These are phyloP conservation scores for Antechinus flavipes DNA, from an alignment of 2,113 vertebrate species.

Conservation along the genomic window DNA sequence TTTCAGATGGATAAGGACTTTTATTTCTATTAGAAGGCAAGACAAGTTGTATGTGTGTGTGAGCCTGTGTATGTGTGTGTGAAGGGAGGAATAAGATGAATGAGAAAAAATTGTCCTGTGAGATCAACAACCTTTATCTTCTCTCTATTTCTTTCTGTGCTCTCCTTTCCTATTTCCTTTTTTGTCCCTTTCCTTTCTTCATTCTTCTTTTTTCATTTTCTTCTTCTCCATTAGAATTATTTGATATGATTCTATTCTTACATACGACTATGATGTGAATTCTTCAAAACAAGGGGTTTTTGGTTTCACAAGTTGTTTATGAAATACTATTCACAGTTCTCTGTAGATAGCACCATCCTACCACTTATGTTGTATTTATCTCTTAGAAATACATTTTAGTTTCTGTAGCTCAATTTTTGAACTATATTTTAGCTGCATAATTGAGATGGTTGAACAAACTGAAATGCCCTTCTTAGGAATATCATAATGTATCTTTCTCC, in stretches of 20 bases:
- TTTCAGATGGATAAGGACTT: constrained; percentile 30
- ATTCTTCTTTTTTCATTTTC: background rate
- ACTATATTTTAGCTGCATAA: background rate
- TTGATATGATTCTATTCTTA: background rate
- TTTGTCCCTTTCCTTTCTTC: background rate
- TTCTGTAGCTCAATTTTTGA: background rate
- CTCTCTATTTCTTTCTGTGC: background rate
- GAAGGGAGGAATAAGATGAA: background rate
- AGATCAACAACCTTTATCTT: background rate
- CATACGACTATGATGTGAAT: background rate
- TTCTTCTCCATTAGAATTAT: background rate
- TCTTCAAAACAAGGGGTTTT: background rate
- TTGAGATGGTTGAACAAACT: background rate
- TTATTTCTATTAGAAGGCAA: constrained; percentile 38
- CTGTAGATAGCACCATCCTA: background rate
- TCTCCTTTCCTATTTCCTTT: background rate
- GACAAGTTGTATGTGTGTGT: background rate
- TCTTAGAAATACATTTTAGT: background rate
- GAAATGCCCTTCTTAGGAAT: background rate
- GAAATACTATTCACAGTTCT: background rate
- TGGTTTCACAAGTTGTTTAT: background rate
- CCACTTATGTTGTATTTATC: background rate
- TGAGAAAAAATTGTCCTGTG: background rate
- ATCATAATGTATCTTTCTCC: background rate
- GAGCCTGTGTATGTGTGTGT: too few relatives aligned